These are phyloP conservation scores for Suncus etruscus DNA, from an alignment of 2,113 vertebrate species.

Conservation along the genomic window DNA sequence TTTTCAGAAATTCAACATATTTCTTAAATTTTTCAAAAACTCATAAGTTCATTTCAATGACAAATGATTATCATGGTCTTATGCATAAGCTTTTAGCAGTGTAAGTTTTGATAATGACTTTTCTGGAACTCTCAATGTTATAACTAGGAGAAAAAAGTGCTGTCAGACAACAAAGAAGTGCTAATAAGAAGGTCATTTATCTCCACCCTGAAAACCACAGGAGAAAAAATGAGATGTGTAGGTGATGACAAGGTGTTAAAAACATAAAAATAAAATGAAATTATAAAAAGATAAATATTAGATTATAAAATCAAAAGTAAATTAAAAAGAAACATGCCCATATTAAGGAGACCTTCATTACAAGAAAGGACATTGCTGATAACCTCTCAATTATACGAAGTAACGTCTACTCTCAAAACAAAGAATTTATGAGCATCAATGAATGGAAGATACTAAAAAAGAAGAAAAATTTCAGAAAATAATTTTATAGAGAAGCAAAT, in stretches of 20 bases:
- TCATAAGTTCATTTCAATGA: background rate
- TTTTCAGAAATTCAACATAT: background rate
- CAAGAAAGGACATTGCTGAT: background rate
- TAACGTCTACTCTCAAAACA: slow-evolving; percentile 1
- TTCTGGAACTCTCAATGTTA: background rate
- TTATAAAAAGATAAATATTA: slow-evolving; percentile 1
- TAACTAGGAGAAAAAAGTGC: background rate
- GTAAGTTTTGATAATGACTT: background rate
- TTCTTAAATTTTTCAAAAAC: slow-evolving; percentile 27
- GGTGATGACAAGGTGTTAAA: slow-evolving; percentile 16
- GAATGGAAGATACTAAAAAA: slow-evolving; percentile 18
- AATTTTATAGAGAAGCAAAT: background rate
- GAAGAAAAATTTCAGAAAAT: slow-evolving; percentile 20
- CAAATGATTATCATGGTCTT: background rate
- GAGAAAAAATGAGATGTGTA: slow-evolving; percentile 5
- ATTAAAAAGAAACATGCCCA: background rate
- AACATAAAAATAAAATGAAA: slow-evolving; percentile 44
- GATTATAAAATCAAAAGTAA: slow-evolving; percentile 24
- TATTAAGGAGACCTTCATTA: background rate
- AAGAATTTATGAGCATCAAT: background rate
- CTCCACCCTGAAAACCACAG: background rate
- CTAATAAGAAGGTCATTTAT: slow-evolving; percentile 1
- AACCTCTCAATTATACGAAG: background rate
- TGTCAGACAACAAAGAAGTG: background rate
- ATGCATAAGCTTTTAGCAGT: background rate